phyloP scores from a whole-genome alignment of 1,140 invertebrate species.

The Orius insidiosus region DNA sequence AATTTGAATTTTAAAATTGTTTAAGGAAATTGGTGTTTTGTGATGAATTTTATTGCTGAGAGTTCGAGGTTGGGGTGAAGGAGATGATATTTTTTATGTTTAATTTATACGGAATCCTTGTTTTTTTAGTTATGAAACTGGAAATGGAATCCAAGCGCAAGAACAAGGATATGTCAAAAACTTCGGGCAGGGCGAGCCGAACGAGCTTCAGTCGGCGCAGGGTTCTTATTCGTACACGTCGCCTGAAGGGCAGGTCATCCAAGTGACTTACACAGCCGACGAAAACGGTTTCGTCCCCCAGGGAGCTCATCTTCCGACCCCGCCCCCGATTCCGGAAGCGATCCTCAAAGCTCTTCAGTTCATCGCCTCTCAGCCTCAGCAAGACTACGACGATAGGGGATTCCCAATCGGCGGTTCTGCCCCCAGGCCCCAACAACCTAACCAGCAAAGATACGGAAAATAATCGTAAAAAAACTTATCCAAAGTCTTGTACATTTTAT shows the following conservation, averaged over 20 bases:
- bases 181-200: slow-evolving; percentile 28
- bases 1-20: neutral
- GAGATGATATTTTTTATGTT: neutral
- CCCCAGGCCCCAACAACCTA: neutral
- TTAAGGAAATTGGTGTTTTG: neutral
- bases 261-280: slow-evolving; percentile 53
- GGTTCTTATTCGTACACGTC: slow-evolving; percentile 40
- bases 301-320: slow-evolving; percentile 42
- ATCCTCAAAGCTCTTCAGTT: slow-evolving; percentile 55
- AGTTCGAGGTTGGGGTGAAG: neutral
- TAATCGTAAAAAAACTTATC: neutral
- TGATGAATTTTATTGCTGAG: neutral
- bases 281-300: slow-evolving; percentile 41
- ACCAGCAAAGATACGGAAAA: slow-evolving; percentile 1
- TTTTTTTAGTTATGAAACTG: slow-evolving; percentile 50
- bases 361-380: slow-evolving; percentile 23
- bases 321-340: slow-evolving; percentile 49
- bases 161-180: slow-evolving; percentile 38
- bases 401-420: slow-evolving; percentile 1
- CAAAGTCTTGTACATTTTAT: no score
- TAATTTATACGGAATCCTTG: neutral
- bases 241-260: slow-evolving; percentile 48
- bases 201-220: slow-evolving; percentile 21
- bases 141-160: slow-evolving; percentile 48
- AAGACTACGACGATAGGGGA: slow-evolving; percentile 12